Evolutionary conservation across 1,140 invertebrate genomes (phyloP), one percentile per base, ranked within the genome.

Genomic region (Watersipora subatra): DNA sequence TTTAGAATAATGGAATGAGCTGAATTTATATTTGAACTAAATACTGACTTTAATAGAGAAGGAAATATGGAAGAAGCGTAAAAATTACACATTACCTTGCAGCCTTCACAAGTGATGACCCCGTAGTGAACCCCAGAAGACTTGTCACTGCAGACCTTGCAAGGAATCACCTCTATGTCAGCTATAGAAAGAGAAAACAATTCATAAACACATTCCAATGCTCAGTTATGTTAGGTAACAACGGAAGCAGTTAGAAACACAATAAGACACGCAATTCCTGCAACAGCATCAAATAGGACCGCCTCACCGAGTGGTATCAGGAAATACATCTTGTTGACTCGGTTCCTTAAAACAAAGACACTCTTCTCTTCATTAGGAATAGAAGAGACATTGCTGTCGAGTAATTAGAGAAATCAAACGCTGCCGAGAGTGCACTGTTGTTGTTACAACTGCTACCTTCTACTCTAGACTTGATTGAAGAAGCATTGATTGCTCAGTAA

Each of bases 111-210:
- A 30, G 96, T 98, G 79, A 98, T 97, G 61, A 98, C 94, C 28
- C 95, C 95, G 83, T 99, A 99, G 82, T 99, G 96, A 59, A 99
- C 95, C 28, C 96, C 96, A 17, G 92, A 97, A 73, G 92, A 97
- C 82, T 97, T 98, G 86, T 98, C 94, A 69, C 94, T 93, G 83
- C 95, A 99, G 73, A 99, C 95, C 84, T 98, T 98, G 85, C 95
- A 98, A 76, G 94, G 94, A 84, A 98, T 97, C 82, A 97, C 96
- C 85, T 98, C 94, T 81, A 97, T 98, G 88, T 98, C 94, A 82
- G 94, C 94, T 97, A 87, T 20, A 91, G 91, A 20, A 56, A 15
- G 29, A 24, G 29, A 28, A 61, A 2, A n/a, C n/a, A n/a, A n/a
- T n/a, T n/a, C n/a, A n/a, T n/a, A n/a, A n/a, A n/a, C n/a, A n/a